Conservation (phyloP, 2,113 vertebrate species). For the Lepus timidus region DNA sequence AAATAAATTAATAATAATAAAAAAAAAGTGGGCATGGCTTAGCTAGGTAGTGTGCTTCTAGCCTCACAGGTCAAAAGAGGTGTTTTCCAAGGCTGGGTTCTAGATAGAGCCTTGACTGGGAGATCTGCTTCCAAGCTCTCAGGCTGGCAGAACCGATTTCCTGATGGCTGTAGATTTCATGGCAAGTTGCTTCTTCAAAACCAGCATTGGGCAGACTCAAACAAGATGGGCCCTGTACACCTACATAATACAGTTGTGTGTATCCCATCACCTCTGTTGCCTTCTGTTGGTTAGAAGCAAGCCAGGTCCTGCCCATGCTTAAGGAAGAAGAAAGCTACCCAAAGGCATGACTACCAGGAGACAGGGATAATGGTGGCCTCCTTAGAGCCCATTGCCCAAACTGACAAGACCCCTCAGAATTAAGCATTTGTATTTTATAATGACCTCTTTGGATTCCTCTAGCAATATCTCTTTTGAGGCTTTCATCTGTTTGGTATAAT, state of each 20-base stretch:
- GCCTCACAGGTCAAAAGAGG: neutral
- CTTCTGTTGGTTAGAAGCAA: neutral
- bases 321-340: neutral
- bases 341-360: neutral
- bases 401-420: neutral
- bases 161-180: neutral
- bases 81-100: neutral
- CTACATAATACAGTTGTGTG: neutral
- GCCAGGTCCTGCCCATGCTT: neutral
- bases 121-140: neutral
- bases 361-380: neutral
- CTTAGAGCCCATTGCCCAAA: neutral
- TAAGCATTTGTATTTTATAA: too few species aligned
- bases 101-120: neutral
- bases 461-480: too few species aligned
- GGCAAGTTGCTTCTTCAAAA: neutral
- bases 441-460: too few species aligned
- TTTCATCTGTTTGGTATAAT: too few species aligned
- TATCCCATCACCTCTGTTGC: neutral
- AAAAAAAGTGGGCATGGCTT: neutral
- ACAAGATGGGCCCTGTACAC: neutral
- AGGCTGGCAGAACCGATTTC: constrained; percentile 18
- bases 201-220: neutral
- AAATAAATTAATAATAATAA: too few species aligned
- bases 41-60: neutral